These are phyloP conservation scores for Diabrotica virgifera DNA, from an alignment of 1,140 invertebrate genomes.

Conservation along the genomic window DNA sequence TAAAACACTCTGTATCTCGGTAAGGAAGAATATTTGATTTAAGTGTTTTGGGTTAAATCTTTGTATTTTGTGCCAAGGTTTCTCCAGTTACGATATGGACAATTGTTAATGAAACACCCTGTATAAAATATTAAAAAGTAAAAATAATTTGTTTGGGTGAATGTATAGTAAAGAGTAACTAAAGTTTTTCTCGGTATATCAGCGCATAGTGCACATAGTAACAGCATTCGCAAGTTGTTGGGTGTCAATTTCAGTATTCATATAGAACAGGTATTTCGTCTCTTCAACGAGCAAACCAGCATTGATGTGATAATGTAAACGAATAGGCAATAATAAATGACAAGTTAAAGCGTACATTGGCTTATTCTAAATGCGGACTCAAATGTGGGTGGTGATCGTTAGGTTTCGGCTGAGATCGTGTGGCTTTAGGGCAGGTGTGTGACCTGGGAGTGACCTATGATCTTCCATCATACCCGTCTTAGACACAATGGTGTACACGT, in stretches of 20 bases:
- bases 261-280: not conserved
- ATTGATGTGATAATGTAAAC: conserved; percentile 2
- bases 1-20: too few species aligned
- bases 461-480: conserved; percentile 31
- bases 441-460: conserved; percentile 35
- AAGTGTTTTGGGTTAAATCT: too few species aligned
- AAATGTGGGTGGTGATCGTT: conserved; percentile 31
- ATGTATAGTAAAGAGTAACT: too few species aligned
- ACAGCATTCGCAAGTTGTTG: not conserved
- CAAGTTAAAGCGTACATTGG: not conserved
- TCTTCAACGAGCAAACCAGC: not conserved
- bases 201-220: not conserved
- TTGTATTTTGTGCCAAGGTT: too few species aligned
- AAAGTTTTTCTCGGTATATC: too few species aligned
- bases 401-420: conserved; percentile 29
- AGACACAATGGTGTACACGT: conserved; percentile 31
- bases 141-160: too few species aligned
- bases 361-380: conserved; percentile 5
- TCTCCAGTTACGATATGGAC: too few species aligned
- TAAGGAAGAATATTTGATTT: too few species aligned
- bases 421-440: conserved; percentile 33
- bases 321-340: conserved; percentile 3
- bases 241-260: not conserved
- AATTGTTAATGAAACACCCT: too few species aligned
- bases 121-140: too few species aligned